These are phyloP conservation scores for Oligia latruncula DNA, from an alignment of 2,888 invertebrate species.

Conservation along the genomic window DNA sequence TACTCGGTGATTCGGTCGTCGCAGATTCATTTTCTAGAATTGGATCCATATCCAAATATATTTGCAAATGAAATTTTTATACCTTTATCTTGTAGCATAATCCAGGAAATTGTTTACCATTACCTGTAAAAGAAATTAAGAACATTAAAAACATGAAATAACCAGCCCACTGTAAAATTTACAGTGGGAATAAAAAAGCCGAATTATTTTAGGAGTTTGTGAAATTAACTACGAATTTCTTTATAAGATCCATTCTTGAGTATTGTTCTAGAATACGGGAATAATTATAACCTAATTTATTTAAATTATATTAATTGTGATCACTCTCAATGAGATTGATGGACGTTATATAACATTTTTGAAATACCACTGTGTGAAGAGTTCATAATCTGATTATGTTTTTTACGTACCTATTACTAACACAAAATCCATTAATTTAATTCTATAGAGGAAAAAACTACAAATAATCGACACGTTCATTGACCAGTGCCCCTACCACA, in stretches of 20 bases:
- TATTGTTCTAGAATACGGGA: not conserved
- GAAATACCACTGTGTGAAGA: not conserved
- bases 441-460: not conserved
- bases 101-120: conserved; percentile 71
- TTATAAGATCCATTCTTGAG: no score
- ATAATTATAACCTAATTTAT: conserved; percentile 2
- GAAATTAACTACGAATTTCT: not conserved
- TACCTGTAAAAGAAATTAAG: conserved; percentile 81
- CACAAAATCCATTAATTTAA: not conserved
- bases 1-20: conserved; percentile 81
- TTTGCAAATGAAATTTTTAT: conserved; percentile 70
- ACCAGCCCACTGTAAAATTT: not conserved
- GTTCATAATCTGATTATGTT: not conserved
- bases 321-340: not conserved
- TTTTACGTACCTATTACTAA: not conserved
- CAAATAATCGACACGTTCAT: not conserved
- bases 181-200: not conserved
- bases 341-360: not conserved
- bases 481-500: not conserved
- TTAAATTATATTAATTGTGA: conserved; percentile 3
- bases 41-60: conserved; percentile 84
- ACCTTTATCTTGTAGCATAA: conserved; percentile 81
- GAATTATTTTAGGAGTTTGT: not conserved
- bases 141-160: conserved; percentile 4
- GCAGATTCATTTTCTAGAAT: conserved; percentile 88